Base-by-base conservation (phyloP, 1,140 invertebrate species). In the Scaptomyza pallida region DNA sequence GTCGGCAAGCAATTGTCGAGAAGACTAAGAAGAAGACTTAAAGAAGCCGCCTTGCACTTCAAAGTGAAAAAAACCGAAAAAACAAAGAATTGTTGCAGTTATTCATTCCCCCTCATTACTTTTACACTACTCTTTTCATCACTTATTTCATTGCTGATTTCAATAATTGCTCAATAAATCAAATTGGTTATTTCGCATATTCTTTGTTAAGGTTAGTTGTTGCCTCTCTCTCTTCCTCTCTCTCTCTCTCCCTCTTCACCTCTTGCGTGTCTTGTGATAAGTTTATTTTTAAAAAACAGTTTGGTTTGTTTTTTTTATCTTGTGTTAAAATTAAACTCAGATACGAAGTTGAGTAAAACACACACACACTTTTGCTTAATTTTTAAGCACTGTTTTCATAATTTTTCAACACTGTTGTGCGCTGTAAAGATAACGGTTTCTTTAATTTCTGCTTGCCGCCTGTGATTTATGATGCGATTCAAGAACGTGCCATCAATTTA, bases 1-100 rank as follows among this genome's bases (percentile, higher is more conserved):
- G 85, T 89, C 83, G 80, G 86, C 73, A 89, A 77, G 61, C 79
- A 89, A 89, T 89, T 89, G 85, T 64, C 61, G 45, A 44, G 47
- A 68, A 30, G 33, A 37, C 12, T n/a, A 5, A 4, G 33, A 37
- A 9, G 26, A n/a, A 37, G 12, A n/a, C 5, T 43, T 16, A 43
- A 83, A 75, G 47, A 48, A 37, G 59, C 67, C 62, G 73, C 68
- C 63, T 44, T 77, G 82, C 77, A 88, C 65, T 75, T 72, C 69
- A 72, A 72, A 67, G 55, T 16, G 10, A 12, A 12, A n/a, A 16
- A 30, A 17, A n/a, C 5, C 0, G 1, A 21, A 40, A 17, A n/a
- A 21, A 2, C 4, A 2, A 21, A 21, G 4, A 21, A 4, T 67
- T 72, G 69, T 51, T 67, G 69, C 63, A 67, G n/a, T 47, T n/a